Percentiles rank a stretch among this genome's conserved stretches.
Evolutionary conservation across 2,797 vertebrate genomes (phyloP).

Genomic region (Gymnoscopelus braueri): DNA sequence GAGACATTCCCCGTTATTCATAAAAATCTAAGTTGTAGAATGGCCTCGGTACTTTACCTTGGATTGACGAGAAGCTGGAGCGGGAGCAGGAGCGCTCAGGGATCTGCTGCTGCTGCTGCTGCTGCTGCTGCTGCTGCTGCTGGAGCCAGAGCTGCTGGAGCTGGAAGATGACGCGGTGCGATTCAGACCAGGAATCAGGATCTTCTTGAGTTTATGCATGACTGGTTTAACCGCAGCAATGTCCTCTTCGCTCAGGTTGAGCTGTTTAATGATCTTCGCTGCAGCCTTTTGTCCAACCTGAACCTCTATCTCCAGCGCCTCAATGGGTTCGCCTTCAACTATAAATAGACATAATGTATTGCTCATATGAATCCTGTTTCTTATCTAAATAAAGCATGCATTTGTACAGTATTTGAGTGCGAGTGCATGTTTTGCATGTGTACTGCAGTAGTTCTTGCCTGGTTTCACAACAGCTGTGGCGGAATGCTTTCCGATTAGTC

Average conservation of each 20-base stretch:
- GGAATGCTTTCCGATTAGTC: slow-evolving; percentile 73
- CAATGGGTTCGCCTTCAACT: slow-evolving; percentile 73
- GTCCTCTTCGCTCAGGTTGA: slow-evolving; percentile 56
- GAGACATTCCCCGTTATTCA: neutral
- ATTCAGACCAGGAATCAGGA: slow-evolving; percentile 66
- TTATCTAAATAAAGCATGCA: neutral
- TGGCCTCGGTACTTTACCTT: no score
- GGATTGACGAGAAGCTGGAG: slow-evolving; percentile 46
- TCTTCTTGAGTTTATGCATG: slow-evolving; percentile 79
- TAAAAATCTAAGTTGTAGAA: no score
- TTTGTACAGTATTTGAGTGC: no score
- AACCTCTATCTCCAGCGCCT: slow-evolving; percentile 83
- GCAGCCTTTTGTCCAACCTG: slow-evolving; percentile 79
- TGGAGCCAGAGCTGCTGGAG: slow-evolving; percentile 50
- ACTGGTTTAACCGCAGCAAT: slow-evolving; percentile 53
- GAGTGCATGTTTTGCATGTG: neutral
- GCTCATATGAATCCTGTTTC: neutral
- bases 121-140: slow-evolving; percentile 47
- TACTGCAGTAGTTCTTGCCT: slow-evolving; percentile 68
- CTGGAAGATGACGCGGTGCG: slow-evolving; percentile 40
- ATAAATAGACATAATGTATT: slow-evolving; percentile 13
- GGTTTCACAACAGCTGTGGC: slow-evolving; percentile 60
- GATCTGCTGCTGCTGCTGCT: slow-evolving; percentile 30
- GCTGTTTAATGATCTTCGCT: slow-evolving; percentile 76
- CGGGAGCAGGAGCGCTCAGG: slow-evolving; percentile 41